Base-by-base conservation (phyloP, 2,113 vertebrate genomes). In the Chroicocephalus ridibundus region DNA sequence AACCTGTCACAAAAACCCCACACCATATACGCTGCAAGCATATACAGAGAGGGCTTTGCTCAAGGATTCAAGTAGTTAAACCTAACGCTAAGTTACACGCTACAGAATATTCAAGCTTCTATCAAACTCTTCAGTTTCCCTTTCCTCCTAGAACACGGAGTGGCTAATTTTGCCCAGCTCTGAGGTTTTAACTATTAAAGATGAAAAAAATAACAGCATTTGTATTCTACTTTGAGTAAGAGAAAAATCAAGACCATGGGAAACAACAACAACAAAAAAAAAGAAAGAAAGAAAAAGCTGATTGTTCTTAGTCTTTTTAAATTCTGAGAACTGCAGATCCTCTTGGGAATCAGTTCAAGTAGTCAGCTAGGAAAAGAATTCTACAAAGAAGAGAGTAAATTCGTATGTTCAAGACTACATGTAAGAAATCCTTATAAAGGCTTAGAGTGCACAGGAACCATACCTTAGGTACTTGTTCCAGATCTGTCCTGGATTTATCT, bases 401-500 rank as follows among this genome's bases (percentile, higher is more conserved):
- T 69, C 10, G 60, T 22, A 42, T 47, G 84, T 31, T 34, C 77
- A 76, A 20, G 19, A 71, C 18, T 52, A 60, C 15, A 38, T 2
- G 10, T 34, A 17, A 93, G 19, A 85, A 94, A 79, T 49, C 72
- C 26, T 91, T 82, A 68, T 40, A 88, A 86, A 86, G 94, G 46
- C 40, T 95, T 81, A 52, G 6, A 70, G 17, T 29, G 27, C 74
- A 62, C 40, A 79, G 58, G 84, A 82, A 55, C 54, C 93, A 96
- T 98, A 99, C 99, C 99, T 99, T 99, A 90, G 99, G 99, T 97
- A 99, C 99, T 98, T 99, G 99, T 70, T 99, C 99, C 98, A 99
- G 98, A 98, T 99, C 99, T 74, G 98, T 98, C 98, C 99, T 98
- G 96, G 99, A 99, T 98, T 99, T 99, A 94, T 99, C 99, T 99